These are phyloP conservation scores for Drosophila cognata DNA, from an alignment of 2,888 invertebrate genomes.

Conservation along the genomic window DNA sequence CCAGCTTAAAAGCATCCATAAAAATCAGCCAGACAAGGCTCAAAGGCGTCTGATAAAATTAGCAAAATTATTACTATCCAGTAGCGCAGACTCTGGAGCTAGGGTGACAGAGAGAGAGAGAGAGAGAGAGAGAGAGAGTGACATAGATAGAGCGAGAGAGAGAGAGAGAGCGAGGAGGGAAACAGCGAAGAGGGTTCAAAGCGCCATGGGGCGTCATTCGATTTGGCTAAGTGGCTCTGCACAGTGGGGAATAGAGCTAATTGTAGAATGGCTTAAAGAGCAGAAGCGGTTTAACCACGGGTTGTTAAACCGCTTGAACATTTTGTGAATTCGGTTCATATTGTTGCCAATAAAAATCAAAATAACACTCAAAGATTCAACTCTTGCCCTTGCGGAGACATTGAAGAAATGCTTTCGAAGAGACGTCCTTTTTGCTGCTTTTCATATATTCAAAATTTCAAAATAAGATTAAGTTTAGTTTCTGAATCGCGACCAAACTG, in stretches of 20 bases:
- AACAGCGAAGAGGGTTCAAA: conserved; percentile 17
- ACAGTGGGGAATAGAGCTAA: conserved; percentile 33
- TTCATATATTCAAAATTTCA: not conserved
- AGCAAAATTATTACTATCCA: conserved; percentile 64
- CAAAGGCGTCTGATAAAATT: conserved; percentile 64
- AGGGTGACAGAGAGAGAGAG: not conserved
- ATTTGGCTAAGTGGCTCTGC: conserved; percentile 50
- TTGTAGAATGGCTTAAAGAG: not conserved
- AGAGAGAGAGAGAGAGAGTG: not conserved
- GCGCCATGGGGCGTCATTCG: conserved; percentile 45
- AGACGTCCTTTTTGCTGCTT: not conserved
- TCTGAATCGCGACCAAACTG: not conserved
- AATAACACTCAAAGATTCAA: not conserved
- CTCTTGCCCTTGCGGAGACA: not conserved
- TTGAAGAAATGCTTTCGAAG: not conserved
- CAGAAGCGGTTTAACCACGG: not conserved
- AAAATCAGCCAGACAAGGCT: conserved; percentile 62
- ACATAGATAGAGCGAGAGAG: not conserved
- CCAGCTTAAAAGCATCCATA: conserved; percentile 66
- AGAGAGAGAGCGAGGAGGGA: not conserved
- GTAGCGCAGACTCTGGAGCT: conserved; percentile 39
- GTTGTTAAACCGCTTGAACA: not conserved
- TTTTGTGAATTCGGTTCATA: not conserved
- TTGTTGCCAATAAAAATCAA: not conserved
- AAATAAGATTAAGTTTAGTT: not conserved